These are phyloP conservation scores for Xestia sexstrigata DNA, from an alignment of 2,888 invertebrate genomes.

Conservation along the genomic window DNA sequence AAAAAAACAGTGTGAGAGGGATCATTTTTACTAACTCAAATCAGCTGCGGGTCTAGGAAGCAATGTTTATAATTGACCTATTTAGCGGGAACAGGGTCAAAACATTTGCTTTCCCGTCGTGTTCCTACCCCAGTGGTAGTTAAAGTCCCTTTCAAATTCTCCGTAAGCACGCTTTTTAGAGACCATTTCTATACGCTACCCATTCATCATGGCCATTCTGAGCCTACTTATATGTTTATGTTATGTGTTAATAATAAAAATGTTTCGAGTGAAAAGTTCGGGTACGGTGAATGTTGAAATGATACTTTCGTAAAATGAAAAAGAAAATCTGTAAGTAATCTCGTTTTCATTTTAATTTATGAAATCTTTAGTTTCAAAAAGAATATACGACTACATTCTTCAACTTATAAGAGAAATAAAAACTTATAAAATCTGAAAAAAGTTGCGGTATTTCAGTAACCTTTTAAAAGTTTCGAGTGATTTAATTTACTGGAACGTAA, in stretches of 20 bases:
- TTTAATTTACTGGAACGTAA: constrained; percentile 48
- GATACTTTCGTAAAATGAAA: constrained; percentile 14
- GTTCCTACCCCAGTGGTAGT: constrained; percentile 41
- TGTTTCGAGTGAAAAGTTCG: constrained; percentile 31
- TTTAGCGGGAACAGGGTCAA: constrained; percentile 62
- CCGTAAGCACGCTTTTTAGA: constrained; percentile 52
- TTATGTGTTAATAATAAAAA: constrained; percentile 49
- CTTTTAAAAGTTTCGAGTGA: constrained; percentile 36
- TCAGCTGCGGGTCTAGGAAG: constrained; percentile 51
- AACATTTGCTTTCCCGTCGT: constrained; percentile 58
- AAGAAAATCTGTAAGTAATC: background rate
- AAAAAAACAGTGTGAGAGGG: too few species aligned
- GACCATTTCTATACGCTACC: constrained; percentile 51
- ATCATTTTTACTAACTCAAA: constrained; percentile 12
- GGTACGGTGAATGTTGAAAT: constrained; percentile 22
- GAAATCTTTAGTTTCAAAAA: background rate
- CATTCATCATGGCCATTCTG: constrained; percentile 52
- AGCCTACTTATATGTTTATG: constrained; percentile 22
- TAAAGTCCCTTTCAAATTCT: constrained; percentile 58
- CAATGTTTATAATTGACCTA: constrained; percentile 71
- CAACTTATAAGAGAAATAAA: constrained; percentile 7
- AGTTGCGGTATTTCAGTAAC: constrained; percentile 33
- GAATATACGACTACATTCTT: background rate
- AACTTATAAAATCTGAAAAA: constrained; percentile 9
- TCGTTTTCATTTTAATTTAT: constrained; percentile 7